phyloP scores from a whole-genome alignment of 2,888 invertebrate genomes.

The Oscheius sp. region DNA sequence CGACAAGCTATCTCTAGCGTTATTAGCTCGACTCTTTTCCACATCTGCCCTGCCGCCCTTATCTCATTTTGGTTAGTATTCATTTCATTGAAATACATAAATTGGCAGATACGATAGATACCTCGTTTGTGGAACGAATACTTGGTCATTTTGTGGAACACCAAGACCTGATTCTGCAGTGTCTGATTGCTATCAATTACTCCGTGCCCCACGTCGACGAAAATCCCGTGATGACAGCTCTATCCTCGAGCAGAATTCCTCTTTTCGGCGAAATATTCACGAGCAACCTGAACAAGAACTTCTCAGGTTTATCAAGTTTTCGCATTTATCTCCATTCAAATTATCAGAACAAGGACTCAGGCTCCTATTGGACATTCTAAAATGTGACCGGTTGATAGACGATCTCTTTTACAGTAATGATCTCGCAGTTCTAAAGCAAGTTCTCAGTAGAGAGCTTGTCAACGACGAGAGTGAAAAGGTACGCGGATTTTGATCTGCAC shows the following conservation, averaged over 20 bases:
- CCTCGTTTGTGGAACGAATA: constrained; percentile 41
- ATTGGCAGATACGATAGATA: constrained; percentile 44
- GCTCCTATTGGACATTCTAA: not conserved
- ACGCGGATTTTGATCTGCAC: not conserved
- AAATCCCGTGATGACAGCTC: constrained; percentile 14
- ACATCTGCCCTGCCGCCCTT: constrained; percentile 36
- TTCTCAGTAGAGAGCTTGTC: constrained; percentile 45
- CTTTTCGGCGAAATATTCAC: constrained; percentile 43
- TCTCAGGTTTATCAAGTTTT: constrained; percentile 33
- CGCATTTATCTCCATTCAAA: not conserved
- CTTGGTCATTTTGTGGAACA: constrained; percentile 9
- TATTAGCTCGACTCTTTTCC: constrained; percentile 43
- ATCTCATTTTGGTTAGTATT: constrained; percentile 43
- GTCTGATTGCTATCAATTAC: constrained; percentile 11
- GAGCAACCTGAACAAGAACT: constrained; percentile 40
- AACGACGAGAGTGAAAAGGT: constrained; percentile 45
- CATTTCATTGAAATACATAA: not conserved
- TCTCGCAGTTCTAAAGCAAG: constrained; percentile 45
- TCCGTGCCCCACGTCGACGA: not conserved
- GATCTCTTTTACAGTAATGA: constrained; percentile 58
- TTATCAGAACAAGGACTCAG: not conserved
- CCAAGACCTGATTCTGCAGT: not conserved
- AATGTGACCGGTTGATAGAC: constrained; percentile 28
- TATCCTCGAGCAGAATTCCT: constrained; percentile 1
- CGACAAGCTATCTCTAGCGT: constrained; percentile 20